Conservation (phyloP, 2,797 vertebrate species). For the Falco novaeseelandiae region DNA sequence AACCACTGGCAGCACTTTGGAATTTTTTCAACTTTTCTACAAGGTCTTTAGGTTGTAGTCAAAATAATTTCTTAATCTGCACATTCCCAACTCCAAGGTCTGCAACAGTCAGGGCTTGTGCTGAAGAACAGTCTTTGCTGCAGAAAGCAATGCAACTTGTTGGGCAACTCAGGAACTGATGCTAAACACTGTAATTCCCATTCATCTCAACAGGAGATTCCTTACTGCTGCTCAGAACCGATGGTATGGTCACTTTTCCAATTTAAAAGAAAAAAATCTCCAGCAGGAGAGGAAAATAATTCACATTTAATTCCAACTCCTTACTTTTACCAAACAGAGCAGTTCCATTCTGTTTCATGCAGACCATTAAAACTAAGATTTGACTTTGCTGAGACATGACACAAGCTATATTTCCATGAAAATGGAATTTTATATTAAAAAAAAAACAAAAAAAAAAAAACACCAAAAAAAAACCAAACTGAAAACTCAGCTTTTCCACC, state of each 20-base stretch:
- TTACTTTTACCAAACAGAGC: background rate
- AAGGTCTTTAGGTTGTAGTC: conserved; percentile 41
- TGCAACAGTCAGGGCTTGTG: background rate
- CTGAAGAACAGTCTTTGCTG: background rate
- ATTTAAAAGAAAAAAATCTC: background rate
- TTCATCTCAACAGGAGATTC: background rate
- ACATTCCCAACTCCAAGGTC: conserved; percentile 4
- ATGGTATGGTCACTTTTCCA: fast-evolving
- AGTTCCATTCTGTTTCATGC: background rate
- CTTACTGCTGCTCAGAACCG: background rate
- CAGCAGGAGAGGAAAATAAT: background rate
- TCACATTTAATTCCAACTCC: background rate
- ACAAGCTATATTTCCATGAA: background rate
- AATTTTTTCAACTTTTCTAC: conserved; percentile 52
- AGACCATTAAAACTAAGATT: background rate
- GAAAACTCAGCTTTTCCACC: background rate
- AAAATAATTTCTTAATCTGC: conserved; percentile 52
- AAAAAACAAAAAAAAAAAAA: no score
- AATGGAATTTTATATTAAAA: background rate
- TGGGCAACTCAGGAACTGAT: background rate
- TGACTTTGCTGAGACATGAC: background rate
- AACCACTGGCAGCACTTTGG: conserved; percentile 32
- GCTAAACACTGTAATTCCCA: background rate
- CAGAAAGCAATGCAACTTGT: background rate
- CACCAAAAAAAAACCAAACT: no score